These are phyloP conservation scores for Lasius platythorax DNA, from an alignment of 2,888 invertebrate genomes.

Conservation along the genomic window DNA sequence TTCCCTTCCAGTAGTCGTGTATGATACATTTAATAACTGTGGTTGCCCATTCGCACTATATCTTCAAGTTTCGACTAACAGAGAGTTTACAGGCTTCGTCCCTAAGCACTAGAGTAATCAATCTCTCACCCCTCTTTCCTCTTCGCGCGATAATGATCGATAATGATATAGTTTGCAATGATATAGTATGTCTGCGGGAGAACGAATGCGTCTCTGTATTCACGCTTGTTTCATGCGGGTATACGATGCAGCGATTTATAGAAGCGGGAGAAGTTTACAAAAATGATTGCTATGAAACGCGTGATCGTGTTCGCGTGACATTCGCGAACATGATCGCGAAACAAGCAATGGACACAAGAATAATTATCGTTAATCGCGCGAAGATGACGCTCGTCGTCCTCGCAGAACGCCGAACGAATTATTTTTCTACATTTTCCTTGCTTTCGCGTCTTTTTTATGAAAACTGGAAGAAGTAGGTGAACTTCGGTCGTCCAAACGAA, in stretches of 20 bases:
- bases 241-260: constrained; percentile 13
- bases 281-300: background rate
- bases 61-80: constrained; percentile 53
- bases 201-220: constrained; percentile 33
- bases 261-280: background rate
- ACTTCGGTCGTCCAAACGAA: constrained; percentile 41
- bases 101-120: constrained; percentile 56
- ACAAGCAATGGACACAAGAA: constrained; percentile 48
- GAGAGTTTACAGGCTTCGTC: constrained; percentile 63
- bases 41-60: constrained; percentile 54
- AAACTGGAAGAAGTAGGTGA: constrained; percentile 59
- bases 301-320: background rate
- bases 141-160: constrained; percentile 62
- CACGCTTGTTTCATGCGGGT: background rate
- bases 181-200: constrained; percentile 44
- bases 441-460: constrained; percentile 40
- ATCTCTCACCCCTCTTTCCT: constrained; percentile 39
- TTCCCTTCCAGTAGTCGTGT: constrained; percentile 50
- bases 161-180: constrained; percentile 56
- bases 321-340: constrained; percentile 16
- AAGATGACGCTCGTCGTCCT: constrained; percentile 43
- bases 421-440: constrained; percentile 11
- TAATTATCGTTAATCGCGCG: constrained; percentile 48
- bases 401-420: constrained; percentile 6
- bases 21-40: constrained; percentile 69